Conservation (phyloP, 2,888 invertebrate species). For the Drosophila mettleri region DNA sequence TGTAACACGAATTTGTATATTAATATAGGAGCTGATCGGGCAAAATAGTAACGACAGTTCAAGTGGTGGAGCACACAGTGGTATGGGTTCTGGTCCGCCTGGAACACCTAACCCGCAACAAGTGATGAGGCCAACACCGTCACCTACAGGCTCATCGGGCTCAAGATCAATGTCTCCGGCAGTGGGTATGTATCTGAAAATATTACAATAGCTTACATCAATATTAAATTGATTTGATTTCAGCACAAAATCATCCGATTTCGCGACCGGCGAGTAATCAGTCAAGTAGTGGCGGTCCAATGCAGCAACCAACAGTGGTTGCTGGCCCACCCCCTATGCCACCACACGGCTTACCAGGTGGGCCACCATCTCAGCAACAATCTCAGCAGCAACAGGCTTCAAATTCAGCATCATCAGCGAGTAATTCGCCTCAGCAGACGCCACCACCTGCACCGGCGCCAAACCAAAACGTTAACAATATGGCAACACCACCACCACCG, state of each 20-base stretch:
- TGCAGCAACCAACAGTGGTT: conserved; percentile 79
- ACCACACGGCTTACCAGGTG: conserved; percentile 73
- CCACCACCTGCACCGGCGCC: conserved; percentile 82
- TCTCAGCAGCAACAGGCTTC: conserved; percentile 81
- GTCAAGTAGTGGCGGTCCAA: conserved; percentile 86
- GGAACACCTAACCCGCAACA: conserved; percentile 90
- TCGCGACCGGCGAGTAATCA: conserved; percentile 96
- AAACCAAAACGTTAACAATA: conserved; percentile 83
- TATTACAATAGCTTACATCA: not conserved
- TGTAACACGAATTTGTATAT: conserved; percentile 1
- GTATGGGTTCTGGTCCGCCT: conserved; percentile 88
- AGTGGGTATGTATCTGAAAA: conserved; percentile 90
- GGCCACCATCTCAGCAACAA: conserved; percentile 82
- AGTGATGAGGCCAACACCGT: conserved; percentile 95
- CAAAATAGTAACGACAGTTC: conserved; percentile 95
- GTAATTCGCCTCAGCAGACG: conserved; percentile 83
- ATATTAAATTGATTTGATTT: conserved; percentile 15
- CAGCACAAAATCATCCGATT: conserved; percentile 95
- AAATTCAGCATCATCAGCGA: conserved; percentile 82
- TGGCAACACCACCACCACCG: conserved; percentile 82
- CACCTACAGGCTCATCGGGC: conserved; percentile 96
- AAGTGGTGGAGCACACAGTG: conserved; percentile 88
- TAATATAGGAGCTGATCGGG: conserved; percentile 91
- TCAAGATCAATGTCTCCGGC: conserved; percentile 99
- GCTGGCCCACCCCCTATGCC: conserved; percentile 79